Evolutionary conservation across 2,888 invertebrate species (phyloP).

Genomic region (Netelia inedita): DNA sequence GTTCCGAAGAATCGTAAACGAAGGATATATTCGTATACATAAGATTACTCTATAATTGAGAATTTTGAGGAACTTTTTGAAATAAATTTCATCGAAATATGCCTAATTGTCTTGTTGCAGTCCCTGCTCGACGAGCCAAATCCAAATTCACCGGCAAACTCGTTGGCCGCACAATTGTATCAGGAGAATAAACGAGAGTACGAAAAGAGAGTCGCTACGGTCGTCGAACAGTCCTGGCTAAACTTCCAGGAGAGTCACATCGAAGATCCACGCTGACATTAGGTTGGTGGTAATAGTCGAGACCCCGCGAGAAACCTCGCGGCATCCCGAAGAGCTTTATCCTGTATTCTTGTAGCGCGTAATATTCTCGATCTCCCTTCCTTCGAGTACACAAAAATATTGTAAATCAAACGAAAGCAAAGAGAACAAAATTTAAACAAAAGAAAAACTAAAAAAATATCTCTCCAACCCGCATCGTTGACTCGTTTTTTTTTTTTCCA

Average conservation of each 20-base stretch:
- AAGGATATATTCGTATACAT: slow-evolving; percentile 61
- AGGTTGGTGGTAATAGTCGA: slow-evolving; percentile 65
- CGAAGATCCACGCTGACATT: slow-evolving; percentile 84
- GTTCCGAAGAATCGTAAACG: slow-evolving; percentile 65
- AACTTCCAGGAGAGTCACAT: slow-evolving; percentile 84
- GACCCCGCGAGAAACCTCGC: slow-evolving; percentile 35
- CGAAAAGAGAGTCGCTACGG: slow-evolving; percentile 88
- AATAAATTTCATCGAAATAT: slow-evolving; percentile 48
- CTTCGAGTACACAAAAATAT: slow-evolving; percentile 32
- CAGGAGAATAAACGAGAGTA: slow-evolving; percentile 89
- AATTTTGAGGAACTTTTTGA: slow-evolving; percentile 4
- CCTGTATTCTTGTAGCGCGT: slow-evolving; percentile 62
- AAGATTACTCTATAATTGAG: slow-evolving; percentile 43
- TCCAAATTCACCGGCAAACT: slow-evolving; percentile 90
- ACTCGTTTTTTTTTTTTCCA: slow-evolving; percentile 53
- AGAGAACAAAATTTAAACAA: slow-evolving; percentile 20
- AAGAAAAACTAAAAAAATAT: slow-evolving; percentile 11
- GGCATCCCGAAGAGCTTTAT: slow-evolving; percentile 60
- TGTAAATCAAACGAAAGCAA: slow-evolving; percentile 39
- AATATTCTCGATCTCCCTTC: slow-evolving; percentile 54
- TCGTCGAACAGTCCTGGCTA: slow-evolving; percentile 89
- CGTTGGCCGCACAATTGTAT: slow-evolving; percentile 89
- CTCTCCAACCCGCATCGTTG: slow-evolving; percentile 24
- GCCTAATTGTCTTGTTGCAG: slow-evolving; percentile 83
- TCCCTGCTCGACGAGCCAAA: slow-evolving; percentile 90